Conservation (phyloP, 1,140 invertebrate genomes). For the Frieseomelitta varia region DNA sequence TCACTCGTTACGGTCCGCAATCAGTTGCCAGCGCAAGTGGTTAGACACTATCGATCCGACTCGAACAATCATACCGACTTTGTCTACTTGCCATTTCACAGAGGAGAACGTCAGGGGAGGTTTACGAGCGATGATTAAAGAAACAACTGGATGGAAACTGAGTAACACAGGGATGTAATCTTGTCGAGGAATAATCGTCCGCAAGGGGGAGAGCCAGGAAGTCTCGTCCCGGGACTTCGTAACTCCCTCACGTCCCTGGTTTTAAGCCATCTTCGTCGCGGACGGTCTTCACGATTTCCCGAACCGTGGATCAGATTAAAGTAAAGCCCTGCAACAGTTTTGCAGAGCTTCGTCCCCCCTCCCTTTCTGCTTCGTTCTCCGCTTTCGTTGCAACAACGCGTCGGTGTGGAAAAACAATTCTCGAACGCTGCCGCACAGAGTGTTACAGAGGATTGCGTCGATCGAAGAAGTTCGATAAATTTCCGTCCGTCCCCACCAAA, state of each 20-base stretch:
- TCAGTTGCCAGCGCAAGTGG: too few species aligned
- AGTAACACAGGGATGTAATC: slow-evolving; percentile 59
- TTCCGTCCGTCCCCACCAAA: not conserved
- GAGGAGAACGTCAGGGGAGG: too few species aligned
- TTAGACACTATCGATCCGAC: too few species aligned
- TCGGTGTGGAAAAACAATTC: not conserved
- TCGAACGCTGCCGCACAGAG: not conserved
- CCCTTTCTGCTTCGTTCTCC: not conserved
- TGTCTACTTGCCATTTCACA: too few species aligned
- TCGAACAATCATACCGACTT: too few species aligned
- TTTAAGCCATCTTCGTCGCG: slow-evolving; percentile 62
- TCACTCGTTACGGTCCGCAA: too few species aligned
- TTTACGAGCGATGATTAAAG: not conserved
- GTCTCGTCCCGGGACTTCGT: slow-evolving; percentile 56
- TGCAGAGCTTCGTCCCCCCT: slow-evolving; percentile 18
- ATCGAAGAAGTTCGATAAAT: slow-evolving; percentile 21
- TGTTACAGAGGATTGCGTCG: slow-evolving; percentile 10
- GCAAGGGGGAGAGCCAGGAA: slow-evolving; percentile 31
- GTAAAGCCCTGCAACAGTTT: slow-evolving; percentile 61
- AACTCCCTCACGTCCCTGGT: slow-evolving; percentile 61
- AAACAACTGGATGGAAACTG: slow-evolving; percentile 47
- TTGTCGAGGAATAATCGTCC: slow-evolving; percentile 58
- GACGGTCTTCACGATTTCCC: slow-evolving; percentile 62
- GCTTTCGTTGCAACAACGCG: not conserved
- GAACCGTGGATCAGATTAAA: slow-evolving; percentile 62